Percentiles rank a stretch among this genome's conserved stretches.
These are phyloP conservation scores for Criorhina ranunculi DNA, from an alignment of 2,888 invertebrate genomes.

Conservation along the genomic window DNA sequence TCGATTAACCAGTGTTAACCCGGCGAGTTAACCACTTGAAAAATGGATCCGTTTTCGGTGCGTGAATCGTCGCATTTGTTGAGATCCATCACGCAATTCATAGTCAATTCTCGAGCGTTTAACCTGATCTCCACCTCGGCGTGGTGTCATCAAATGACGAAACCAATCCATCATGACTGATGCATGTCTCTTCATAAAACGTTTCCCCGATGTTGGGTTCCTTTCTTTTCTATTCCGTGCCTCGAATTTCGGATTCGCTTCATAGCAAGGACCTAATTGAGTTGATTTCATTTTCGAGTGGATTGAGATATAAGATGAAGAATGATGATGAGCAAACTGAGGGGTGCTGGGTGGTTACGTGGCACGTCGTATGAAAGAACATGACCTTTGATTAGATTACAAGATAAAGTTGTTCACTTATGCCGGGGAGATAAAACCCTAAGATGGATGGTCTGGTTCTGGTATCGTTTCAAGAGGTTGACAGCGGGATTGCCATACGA, in stretches of 20 bases:
- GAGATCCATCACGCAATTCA: constrained; percentile 1
- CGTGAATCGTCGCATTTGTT: not conserved
- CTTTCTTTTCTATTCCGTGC: not conserved
- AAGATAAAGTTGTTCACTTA: constrained; percentile 30
- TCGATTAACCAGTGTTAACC: constrained; percentile 2
- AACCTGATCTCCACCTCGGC: constrained; percentile 9
- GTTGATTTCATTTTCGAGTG: constrained; percentile 29
- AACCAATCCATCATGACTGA: constrained; percentile 35
- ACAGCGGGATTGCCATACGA: not conserved
- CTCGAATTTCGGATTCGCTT: constrained; percentile 3
- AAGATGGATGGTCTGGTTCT: constrained; percentile 30
- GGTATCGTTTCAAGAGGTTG: constrained; percentile 18
- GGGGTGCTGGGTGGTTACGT: not conserved
- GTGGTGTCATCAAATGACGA: constrained; percentile 3
- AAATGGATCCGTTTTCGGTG: not conserved
- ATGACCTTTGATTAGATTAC: constrained; percentile 27
- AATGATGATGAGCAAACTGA: not conserved
- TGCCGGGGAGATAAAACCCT: not conserved
- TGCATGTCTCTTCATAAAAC: not conserved
- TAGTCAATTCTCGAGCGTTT: not conserved
- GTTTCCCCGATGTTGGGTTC: not conserved
- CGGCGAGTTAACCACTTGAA: constrained; percentile 22
- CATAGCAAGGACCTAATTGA: constrained; percentile 28
- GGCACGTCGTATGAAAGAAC: not conserved
- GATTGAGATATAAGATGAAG: constrained; percentile 1